These are phyloP conservation scores for Leptodactylus fuscus DNA, from an alignment of 2,113 vertebrate genomes.

Conservation along the genomic window DNA sequence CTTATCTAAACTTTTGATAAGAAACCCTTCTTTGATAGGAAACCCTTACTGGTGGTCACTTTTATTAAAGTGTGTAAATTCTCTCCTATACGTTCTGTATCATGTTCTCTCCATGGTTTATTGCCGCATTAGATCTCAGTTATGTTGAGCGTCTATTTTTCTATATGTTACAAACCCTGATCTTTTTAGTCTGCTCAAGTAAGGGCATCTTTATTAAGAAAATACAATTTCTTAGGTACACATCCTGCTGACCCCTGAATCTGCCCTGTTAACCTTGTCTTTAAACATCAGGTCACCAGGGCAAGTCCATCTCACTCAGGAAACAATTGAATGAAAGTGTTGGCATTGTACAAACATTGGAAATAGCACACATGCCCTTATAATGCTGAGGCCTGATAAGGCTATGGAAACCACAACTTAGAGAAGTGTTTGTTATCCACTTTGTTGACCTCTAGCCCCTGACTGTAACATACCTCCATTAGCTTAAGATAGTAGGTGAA, in stretches of 20 bases:
- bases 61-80: background rate
- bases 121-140: background rate
- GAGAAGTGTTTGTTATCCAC: constrained; percentile 75
- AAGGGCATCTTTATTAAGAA: background rate
- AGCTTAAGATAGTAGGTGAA: constrained; percentile 74
- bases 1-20: background rate
- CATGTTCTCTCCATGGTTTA: background rate
- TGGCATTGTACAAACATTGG: constrained; percentile 84
- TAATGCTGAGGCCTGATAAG: constrained; percentile 81
- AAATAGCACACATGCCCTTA: constrained; percentile 74
- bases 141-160: background rate
- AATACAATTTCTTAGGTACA: constrained; percentile 9
- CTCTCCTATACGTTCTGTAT: background rate
- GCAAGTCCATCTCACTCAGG: constrained; percentile 81
- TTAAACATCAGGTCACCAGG: constrained; percentile 76
- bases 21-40: too few species aligned
- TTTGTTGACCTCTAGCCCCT: constrained; percentile 68
- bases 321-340: constrained; percentile 89
- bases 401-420: constrained; percentile 63
- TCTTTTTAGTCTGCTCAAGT: background rate
- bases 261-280: constrained; percentile 72
- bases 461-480: constrained; percentile 66
- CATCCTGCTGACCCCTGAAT: constrained; percentile 1
- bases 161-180: background rate
- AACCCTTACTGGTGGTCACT: background rate